Base-by-base conservation (phyloP, 2,113 vertebrate genomes). In the Carassius gibelio region DNA sequence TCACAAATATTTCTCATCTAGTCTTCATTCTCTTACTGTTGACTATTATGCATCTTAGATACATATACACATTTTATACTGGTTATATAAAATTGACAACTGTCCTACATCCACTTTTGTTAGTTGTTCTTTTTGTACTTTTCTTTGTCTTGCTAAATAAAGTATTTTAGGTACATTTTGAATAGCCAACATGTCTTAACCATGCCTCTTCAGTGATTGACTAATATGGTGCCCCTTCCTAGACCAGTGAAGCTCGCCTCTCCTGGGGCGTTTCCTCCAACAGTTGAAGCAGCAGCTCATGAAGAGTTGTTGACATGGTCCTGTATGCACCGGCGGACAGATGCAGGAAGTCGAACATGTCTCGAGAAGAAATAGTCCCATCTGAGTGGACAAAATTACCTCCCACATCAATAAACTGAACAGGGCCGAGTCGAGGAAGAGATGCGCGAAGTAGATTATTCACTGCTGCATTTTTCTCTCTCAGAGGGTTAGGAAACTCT, bases 321-420 rank as follows among this genome's bases (percentile, higher is more conserved):
- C 96, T 93, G 77, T 99, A 99, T 66, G 96, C 98, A 9, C 95
- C 88, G 19, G 96, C 93, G 0, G 98, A 98, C 91, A 99, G 96
- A 94, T 99, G 98, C 90, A 99, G 96, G 94, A 97, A 99, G 92
- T 99, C 98, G 62, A 99, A 99, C 98, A 99, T 99, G 93, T 97
- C 97, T 87, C 96, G 95, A 87, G 93, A 94, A 66, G 95, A 95
- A 93, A 99, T 96, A 93, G 96, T 94, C 90, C 97, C 97, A 0
- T 99, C 97, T 0, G 97, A 98, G 93, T 99, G 97, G 93, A 99
- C 96, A 2, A 99, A 97, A 88, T 95, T 95, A 2, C 80, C 92
- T 8, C 97, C 94, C 79, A 94, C 94, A 1, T 99, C 97, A 92
- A 99, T 93, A 50, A 99, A 94, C 93, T 97, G 97, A 59, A 96